Base-by-base conservation (phyloP, 2,888 invertebrate species). In the Habroteleia sp. region DNA sequence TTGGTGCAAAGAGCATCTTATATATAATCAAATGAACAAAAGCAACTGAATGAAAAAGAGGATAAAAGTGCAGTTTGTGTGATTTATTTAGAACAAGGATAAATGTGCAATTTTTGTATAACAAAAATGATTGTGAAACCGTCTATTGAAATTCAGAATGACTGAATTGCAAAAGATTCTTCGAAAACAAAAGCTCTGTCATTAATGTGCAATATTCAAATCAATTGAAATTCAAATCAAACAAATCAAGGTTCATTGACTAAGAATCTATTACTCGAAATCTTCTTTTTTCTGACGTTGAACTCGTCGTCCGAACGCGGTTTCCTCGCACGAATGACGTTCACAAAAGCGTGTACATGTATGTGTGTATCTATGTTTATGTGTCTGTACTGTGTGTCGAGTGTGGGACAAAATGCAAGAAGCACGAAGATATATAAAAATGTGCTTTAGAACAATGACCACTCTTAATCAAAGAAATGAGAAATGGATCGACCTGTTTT, bases 401-500 rank as follows among this genome's bases (percentile, higher is more conserved):
- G 75, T 82, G 79, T 72, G 41, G 60, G 52, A 66, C 62, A 72
- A 77, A 74, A 71, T 66, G 68, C 74, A 74, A 54, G 42, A 76
- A 76, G 74, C 74, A 68, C 33, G 66, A 65, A 74, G 52, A 60
- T 63, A 58, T 44, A 58, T 41, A 52, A 48, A 46, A 60, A 75
- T 78, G 82, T 83, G 79, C 78, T 78, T 77, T 58, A 75, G 25
- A 69, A 75, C 72, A 76, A 54, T 54, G 63, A 69, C 74, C 75
- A 80, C 63, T 71, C 71, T 77, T 76, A 76, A 76, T 50, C 41
- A 83, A 81, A 84, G 82, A 82, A 86, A 85, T 86, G 84, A 87
- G 79, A 85, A 83, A 87, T 86, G 83, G 84, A 83, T 87, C 87
- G 86, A 87, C 87, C 87, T 87, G 87, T 84, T 86, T 85, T 81